phyloP scores from a whole-genome alignment of 2,797 vertebrate species.

The Falco rusticolus region DNA sequence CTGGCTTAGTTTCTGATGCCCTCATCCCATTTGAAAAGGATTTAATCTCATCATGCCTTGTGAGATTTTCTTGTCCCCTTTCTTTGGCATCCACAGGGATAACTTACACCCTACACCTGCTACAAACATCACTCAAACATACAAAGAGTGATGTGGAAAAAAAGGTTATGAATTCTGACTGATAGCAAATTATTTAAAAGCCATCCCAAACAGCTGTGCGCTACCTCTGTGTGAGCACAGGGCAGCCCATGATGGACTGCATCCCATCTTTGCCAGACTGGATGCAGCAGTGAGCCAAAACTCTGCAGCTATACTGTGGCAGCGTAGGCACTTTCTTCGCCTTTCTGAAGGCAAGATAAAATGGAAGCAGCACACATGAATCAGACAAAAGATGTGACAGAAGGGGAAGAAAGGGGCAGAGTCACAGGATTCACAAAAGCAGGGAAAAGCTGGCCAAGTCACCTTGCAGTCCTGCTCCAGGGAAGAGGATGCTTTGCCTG shows the following conservation, averaged over 20 bases:
- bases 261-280: not conserved
- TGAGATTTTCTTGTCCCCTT: not conserved
- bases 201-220: not conserved
- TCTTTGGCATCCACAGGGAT: not conserved
- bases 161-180: not conserved
- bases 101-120: not conserved
- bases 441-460: not conserved
- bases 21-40: not conserved
- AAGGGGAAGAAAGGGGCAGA: not conserved
- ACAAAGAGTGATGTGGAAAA: not conserved
- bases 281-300: rapidly evolving
- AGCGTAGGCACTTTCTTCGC: not conserved
- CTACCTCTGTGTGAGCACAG: not conserved
- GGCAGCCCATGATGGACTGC: not conserved
- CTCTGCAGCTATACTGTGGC: not conserved
- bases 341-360: not conserved
- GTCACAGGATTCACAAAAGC: not conserved
- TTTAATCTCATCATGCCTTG: not conserved
- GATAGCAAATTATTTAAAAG: not conserved
- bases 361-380: not conserved
- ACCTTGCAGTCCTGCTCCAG: not conserved
- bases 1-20: not conserved
- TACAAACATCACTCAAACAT: not conserved
- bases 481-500: not conserved
- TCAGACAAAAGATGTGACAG: not conserved